Evolutionary conservation across 2,113 vertebrate genomes (phyloP).

Genomic region (Istiophorus platypterus): DNA sequence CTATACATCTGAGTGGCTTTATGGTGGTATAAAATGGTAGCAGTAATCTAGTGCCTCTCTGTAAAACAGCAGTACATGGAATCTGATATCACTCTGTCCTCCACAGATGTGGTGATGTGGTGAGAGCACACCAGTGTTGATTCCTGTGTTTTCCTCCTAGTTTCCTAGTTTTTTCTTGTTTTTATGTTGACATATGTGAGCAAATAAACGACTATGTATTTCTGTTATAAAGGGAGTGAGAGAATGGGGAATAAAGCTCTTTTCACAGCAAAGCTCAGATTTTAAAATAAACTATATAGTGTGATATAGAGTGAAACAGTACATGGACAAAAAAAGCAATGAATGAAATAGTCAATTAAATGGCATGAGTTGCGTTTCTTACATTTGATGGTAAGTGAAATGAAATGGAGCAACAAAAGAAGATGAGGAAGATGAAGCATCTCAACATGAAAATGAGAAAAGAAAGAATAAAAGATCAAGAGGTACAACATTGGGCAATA

Average conservation of each 20-base stretch:
- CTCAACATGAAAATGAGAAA: constrained; percentile 68
- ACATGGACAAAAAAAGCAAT: constrained; percentile 1
- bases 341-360: constrained; percentile 26
- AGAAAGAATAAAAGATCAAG: constrained; percentile 71
- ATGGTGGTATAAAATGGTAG: constrained; percentile 73
- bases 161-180: constrained; percentile 19
- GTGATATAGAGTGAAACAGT: no score
- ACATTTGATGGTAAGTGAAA: constrained; percentile 68
- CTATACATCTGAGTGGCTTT: constrained; percentile 73
- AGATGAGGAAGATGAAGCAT: constrained; percentile 57
- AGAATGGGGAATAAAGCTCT: background rate
- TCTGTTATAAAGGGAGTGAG: background rate
- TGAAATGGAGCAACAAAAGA: constrained; percentile 53
- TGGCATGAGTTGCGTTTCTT: constrained; percentile 49
- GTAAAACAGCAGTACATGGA: constrained; percentile 71
- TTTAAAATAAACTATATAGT: background rate
- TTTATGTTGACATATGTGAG: constrained; percentile 9
- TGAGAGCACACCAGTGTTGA: constrained; percentile 6
- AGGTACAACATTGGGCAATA: constrained; percentile 16
- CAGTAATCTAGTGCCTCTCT: constrained; percentile 69
- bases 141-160: constrained; percentile 21
- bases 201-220: background rate
- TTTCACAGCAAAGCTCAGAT: background rate
- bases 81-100: constrained; percentile 59
- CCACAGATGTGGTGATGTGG: constrained; percentile 5